phyloP scores from a whole-genome alignment of 1,140 invertebrate species.

The Drosophila yakuba region DNA sequence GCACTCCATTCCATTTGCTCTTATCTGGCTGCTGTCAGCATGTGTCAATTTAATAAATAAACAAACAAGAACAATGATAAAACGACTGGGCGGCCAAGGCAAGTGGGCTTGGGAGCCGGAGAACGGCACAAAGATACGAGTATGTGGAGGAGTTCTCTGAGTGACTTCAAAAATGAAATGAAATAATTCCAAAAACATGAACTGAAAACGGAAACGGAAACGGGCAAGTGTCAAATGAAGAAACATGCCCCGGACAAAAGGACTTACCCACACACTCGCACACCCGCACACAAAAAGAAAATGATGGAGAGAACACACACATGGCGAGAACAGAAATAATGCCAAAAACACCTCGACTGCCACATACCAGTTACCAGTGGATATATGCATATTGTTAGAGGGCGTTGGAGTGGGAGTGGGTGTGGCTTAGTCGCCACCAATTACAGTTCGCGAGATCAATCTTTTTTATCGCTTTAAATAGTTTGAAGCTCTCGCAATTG shows the following conservation, averaged over 20 bases:
- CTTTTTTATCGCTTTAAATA: too few species aligned
- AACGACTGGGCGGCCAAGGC: constrained; percentile 26
- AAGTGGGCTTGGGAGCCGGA: constrained; percentile 7
- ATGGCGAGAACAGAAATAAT: neutral
- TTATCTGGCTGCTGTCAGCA: constrained; percentile 71
- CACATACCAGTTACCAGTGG: too few species aligned
- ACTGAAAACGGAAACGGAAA: constrained; percentile 81
- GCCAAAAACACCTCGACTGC: too few species aligned
- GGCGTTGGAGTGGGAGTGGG: too few species aligned
- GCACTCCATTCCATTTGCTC: constrained; percentile 48
- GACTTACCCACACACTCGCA: constrained; percentile 20
- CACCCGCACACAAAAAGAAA: neutral
- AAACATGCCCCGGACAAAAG: constrained; percentile 60
- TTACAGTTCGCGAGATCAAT: too few species aligned
- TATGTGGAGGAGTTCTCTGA: constrained; percentile 30
- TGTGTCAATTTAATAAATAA: constrained; percentile 79
- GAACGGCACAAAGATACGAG: neutral
- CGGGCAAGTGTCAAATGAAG: constrained; percentile 76
- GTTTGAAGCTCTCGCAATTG: neutral
- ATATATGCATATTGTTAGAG: too few species aligned
- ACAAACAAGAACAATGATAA: constrained; percentile 75
- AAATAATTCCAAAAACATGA: constrained; percentile 83
- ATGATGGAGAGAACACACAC: constrained; percentile 8
- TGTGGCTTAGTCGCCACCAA: too few species aligned
- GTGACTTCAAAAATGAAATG: constrained; percentile 76